phyloP scores from a whole-genome alignment of 2,888 invertebrate species.

The Epistrophe eligans region DNA sequence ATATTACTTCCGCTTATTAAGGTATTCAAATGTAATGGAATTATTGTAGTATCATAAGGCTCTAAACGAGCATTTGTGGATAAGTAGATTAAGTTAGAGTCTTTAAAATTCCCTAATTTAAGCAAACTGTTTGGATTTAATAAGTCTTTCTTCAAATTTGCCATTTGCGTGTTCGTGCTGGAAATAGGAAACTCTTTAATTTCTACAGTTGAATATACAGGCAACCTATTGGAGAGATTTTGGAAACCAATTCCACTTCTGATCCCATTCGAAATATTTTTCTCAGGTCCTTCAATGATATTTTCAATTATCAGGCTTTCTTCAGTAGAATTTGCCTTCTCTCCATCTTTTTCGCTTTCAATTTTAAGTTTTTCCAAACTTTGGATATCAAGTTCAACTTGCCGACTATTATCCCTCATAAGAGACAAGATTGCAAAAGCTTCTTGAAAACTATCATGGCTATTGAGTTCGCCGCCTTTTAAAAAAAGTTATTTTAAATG shows the following conservation, averaged over 20 bases:
- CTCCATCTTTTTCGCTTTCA: background rate
- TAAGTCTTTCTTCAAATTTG: background rate
- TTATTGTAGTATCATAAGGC: conserved; percentile 27
- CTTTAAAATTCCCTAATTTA: background rate
- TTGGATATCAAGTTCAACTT: conserved; percentile 77
- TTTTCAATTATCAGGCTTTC: background rate
- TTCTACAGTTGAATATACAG: background rate
- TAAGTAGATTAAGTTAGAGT: background rate
- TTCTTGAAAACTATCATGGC: conserved; percentile 76
- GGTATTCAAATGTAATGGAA: conserved; percentile 80
- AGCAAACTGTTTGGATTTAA: background rate
- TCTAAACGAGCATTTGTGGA: background rate
- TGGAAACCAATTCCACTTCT: background rate
- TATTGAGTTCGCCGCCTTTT: conserved; percentile 64
- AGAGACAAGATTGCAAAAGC: conserved; percentile 78
- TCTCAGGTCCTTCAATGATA: accelerated
- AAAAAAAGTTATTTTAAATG: conserved; percentile 78
- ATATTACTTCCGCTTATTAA: conserved; percentile 78
- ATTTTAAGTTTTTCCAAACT: background rate
- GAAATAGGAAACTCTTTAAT: background rate
- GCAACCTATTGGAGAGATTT: background rate
- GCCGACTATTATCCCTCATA: conserved; percentile 77
- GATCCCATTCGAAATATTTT: background rate
- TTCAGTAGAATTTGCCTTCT: background rate
- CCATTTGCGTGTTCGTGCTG: background rate